These are phyloP conservation scores for Sarotherodon lohbergeri DNA, from an alignment of 2,113 vertebrate species.

Conservation along the genomic window DNA sequence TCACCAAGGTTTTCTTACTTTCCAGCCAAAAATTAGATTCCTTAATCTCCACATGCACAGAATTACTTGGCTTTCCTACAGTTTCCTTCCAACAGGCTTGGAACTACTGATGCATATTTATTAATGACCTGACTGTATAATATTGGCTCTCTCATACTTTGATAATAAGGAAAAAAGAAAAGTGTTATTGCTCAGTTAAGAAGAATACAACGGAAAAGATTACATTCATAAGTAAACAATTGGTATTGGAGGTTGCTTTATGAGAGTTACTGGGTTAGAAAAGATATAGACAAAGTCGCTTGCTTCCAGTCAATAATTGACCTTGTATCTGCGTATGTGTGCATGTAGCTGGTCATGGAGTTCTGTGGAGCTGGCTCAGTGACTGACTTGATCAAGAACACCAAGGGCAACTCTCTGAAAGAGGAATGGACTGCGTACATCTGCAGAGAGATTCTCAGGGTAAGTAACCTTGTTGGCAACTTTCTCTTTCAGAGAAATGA, in stretches of 20 bases:
- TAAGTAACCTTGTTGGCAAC: conserved; percentile 35
- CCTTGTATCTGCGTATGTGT: not conserved
- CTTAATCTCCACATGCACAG: not conserved
- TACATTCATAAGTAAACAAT: not conserved
- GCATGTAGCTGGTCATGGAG: conserved; percentile 64
- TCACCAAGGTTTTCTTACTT: not conserved
- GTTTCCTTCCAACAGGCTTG: not conserved
- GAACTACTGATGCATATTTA: not conserved
- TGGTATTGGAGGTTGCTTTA: not conserved
- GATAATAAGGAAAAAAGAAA: not conserved
- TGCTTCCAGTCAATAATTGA: not conserved
- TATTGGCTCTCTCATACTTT: not conserved
- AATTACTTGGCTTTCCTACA: not conserved
- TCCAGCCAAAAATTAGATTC: not conserved
- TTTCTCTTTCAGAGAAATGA: not conserved
- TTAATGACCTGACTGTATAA: not conserved
- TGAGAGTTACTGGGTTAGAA: not conserved
- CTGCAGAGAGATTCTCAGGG: conserved; percentile 93
- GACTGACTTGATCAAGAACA: conserved; percentile 72
- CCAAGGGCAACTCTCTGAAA: conserved; percentile 68
- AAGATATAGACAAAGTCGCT: not conserved
- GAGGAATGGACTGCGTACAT: conserved; percentile 93
- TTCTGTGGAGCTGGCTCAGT: conserved; percentile 89
- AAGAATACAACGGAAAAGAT: not conserved
- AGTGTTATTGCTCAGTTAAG: not conserved